phyloP scores from a whole-genome alignment of 2,888 invertebrate genomes.

The Amblyteles armatorius region DNA sequence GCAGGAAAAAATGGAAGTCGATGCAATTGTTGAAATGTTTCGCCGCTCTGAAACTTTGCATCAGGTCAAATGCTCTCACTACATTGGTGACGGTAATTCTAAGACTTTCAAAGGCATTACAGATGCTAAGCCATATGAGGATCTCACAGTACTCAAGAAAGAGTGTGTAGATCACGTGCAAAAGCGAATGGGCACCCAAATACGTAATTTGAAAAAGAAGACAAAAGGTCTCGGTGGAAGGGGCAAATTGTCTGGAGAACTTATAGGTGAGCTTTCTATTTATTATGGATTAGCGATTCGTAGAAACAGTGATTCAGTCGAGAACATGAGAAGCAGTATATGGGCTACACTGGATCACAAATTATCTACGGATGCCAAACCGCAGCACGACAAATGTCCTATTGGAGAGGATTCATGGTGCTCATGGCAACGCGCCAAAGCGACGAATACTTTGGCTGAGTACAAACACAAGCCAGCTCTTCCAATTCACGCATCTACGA shows the following conservation, averaged over 20 bases:
- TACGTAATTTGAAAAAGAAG: conserved; percentile 38
- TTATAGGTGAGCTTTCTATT: conserved; percentile 23
- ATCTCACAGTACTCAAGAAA: conserved; percentile 49
- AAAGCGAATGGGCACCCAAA: conserved; percentile 70
- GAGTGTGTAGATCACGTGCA: conserved; percentile 71
- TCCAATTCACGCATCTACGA: too few species aligned
- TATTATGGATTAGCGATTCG: too few species aligned
- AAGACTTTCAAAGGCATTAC: conserved; percentile 67
- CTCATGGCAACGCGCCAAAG: conserved; percentile 51
- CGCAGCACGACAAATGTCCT: conserved; percentile 71
- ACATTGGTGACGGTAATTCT: conserved; percentile 57
- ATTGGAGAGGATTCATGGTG: conserved; percentile 64
- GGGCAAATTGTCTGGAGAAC: conserved; percentile 41
- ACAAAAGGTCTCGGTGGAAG: conserved; percentile 36
- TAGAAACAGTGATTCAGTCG: background rate
- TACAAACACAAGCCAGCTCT: too few species aligned
- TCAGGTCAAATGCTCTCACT: conserved; percentile 43
- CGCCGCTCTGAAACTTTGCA: too few species aligned
- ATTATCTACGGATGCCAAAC: conserved; percentile 70
- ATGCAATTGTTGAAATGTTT: conserved; percentile 62
- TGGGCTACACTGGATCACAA: conserved; percentile 72
- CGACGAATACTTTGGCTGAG: too few species aligned
- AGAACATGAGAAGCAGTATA: too few species aligned
- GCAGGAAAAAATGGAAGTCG: conserved; percentile 72
- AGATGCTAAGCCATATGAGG: conserved; percentile 45